Evolutionary conservation across 1,140 invertebrate genomes (phyloP), one percentile per base, ranked within the genome.

Genomic region (Hypsibius dujardini): DNA sequence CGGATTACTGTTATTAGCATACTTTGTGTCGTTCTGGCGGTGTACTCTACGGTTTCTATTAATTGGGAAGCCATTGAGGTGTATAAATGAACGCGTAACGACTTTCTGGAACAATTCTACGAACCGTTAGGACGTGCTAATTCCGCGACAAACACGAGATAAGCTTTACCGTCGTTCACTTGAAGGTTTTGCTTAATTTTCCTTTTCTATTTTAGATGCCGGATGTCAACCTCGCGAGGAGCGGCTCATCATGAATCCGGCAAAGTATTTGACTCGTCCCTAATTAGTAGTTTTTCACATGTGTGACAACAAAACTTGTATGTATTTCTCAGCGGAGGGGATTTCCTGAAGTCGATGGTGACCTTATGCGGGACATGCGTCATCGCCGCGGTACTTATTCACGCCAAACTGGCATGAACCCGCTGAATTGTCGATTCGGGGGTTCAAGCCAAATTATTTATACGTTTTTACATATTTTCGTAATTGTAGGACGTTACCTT

Each of bases 401-500:
- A 28, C 28, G 28, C 28, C 28, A 28, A 28, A 28, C 28, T 28
- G 28, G 28, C 28, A 28, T 28, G 28, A 28, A 28, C 28, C 28
- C 28, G 28, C 28, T 28, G 28, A 67, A 15, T 12, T 67, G 42
- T 42, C 12, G 62, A 7, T 12, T 45, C 12, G 45, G 12, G 45
- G 62, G 12, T 12, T 45, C 12, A 42, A 7, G 42, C 12, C 45
- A 67, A 7, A 12, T 67, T 12, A 15, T 12, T 15, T 12, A 42
- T 12, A 15, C 62, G 45, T 12, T 67, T 45, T 67, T 42, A 45
- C 12, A 15, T 7, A 15, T 67, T 42, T 7, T 67, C 42, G 42
- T 7, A 12, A 15, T 67, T 67, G 3, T 45, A 67, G 62, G 62
- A 67, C 42, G 62, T 67, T 7, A 67, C 62, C 3, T 67, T 67